Evolutionary conservation across 2,888 invertebrate species (phyloP).

Genomic region (Drosophila limbata): DNA sequence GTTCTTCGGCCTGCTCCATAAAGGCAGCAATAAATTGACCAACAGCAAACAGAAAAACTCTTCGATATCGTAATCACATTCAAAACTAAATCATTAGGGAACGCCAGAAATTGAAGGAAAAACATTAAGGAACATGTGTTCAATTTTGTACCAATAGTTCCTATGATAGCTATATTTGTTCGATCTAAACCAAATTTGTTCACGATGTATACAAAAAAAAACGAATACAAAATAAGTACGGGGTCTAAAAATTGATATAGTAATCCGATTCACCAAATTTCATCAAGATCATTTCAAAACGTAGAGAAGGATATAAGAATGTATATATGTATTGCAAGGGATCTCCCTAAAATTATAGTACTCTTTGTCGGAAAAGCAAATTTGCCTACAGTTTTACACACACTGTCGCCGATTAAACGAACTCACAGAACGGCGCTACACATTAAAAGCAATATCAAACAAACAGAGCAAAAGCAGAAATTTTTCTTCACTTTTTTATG

Average conservation of each 20-base stretch:
- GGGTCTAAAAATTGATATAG: too few relatives aligned
- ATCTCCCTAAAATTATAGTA: too few relatives aligned
- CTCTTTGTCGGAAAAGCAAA: background rate
- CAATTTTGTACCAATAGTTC: background rate
- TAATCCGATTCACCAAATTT: too few relatives aligned
- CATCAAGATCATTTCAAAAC: too few relatives aligned
- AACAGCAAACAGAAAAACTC: background rate
- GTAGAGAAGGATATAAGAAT: too few relatives aligned
- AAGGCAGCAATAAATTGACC: slow-evolving; percentile 33
- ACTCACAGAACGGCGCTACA: background rate
- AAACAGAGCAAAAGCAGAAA: background rate
- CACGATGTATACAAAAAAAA: too few relatives aligned
- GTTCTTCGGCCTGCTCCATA: slow-evolving; percentile 1
- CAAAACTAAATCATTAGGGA: background rate
- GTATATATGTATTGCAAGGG: too few relatives aligned
- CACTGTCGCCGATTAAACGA: background rate
- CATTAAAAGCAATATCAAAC: background rate
- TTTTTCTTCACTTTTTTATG: background rate
- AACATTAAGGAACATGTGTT: background rate
- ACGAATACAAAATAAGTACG: too few relatives aligned
- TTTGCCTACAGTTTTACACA: slow-evolving; percentile 16
- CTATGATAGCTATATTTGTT: too few relatives aligned
- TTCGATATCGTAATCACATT: background rate
- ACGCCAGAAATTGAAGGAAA: background rate
- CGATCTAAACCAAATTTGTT: too few relatives aligned